A percentile compares a stretch with the other conserved stretches of the same genome.
Evolutionary conservation across 2,113 vertebrate genomes (phyloP).

Genomic region (Platichthys stellatus): DNA sequence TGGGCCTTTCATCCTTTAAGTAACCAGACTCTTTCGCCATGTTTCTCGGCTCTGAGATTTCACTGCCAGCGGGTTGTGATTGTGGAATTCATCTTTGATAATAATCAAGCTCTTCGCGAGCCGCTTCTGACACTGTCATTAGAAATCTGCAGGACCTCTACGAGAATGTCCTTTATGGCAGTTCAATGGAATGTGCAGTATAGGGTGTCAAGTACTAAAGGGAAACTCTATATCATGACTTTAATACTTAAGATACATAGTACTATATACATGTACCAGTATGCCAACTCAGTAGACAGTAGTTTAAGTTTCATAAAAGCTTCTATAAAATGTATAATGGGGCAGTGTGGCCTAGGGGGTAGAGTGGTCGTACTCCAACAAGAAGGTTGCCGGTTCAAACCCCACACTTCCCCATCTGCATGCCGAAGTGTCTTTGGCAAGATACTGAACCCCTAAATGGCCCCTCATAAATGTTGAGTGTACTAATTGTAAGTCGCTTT

Average conservation of each 20-base stretch:
- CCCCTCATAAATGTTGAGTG: no score
- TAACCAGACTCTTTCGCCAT: slow-evolving; percentile 20
- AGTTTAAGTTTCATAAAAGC: slow-evolving; percentile 12
- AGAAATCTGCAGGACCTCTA: slow-evolving; percentile 19
- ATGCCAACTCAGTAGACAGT: slow-evolving; percentile 1
- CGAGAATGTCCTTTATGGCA: background rate
- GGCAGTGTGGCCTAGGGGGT: no score
- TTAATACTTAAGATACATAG: background rate
- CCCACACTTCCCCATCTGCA: no score
- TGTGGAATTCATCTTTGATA: slow-evolving; percentile 63
- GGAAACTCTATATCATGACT: background rate
- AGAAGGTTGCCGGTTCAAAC: no score
- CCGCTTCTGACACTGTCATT: slow-evolving; percentile 35
- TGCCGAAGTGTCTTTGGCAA: no score
- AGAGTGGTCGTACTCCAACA: no score
- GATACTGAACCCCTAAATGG: no score
- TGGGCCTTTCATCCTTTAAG: slow-evolving; percentile 37
- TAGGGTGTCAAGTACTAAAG: slow-evolving; percentile 9
- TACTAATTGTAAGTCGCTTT: no score
- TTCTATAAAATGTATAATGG: no score
- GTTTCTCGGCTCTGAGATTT: slow-evolving; percentile 18
- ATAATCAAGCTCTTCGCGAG: slow-evolving; percentile 52
- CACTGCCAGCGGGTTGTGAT: slow-evolving; percentile 39
- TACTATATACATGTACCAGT: background rate
- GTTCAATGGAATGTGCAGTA: slow-evolving; percentile 11